These are phyloP conservation scores for Tribolium castaneum DNA, from an alignment of 1,140 invertebrate species.

Conservation along the genomic window DNA sequence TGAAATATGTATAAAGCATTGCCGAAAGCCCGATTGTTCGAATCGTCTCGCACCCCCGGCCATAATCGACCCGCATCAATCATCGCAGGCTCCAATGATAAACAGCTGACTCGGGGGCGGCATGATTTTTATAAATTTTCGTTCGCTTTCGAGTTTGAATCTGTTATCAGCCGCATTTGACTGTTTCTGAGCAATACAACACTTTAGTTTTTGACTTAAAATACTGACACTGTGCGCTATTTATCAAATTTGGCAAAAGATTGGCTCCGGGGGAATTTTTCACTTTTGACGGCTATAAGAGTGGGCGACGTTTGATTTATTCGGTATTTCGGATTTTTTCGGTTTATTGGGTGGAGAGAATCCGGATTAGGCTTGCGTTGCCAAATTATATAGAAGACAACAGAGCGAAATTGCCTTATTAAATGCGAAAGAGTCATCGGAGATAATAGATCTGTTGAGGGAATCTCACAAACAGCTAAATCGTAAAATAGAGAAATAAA, in stretches of 20 bases:
- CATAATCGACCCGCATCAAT: constrained; percentile 28
- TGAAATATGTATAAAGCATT: constrained; percentile 45
- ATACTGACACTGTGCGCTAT: constrained; percentile 1
- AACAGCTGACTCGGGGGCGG: constrained; percentile 20
- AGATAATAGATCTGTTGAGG: neutral
- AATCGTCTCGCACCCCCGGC: neutral
- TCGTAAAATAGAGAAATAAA: neutral
- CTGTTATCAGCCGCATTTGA: too few species aligned
- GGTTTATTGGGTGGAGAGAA: constrained; percentile 6
- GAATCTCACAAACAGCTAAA: neutral
- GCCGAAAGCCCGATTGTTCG: constrained; percentile 26
- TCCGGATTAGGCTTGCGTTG: neutral
- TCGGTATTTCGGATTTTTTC: constrained; percentile 12
- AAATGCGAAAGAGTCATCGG: neutral
- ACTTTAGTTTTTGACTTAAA: neutral
- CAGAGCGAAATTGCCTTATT: neutral
- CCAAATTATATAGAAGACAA: neutral
- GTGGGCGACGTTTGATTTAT: constrained; percentile 16
- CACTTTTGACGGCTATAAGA: constrained; percentile 10
- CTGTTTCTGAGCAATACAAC: too few species aligned
- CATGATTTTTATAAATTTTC: constrained; percentile 20
- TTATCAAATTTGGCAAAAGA: constrained; percentile 14
- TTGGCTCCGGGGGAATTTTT: constrained; percentile 15
- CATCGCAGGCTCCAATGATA: neutral
- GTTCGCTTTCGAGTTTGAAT: neutral